Evolutionary conservation across 2,113 vertebrate genomes (phyloP), one percentile per base, ranked within the genome.

Genomic region (Poeciliopsis turrubarensis): DNA sequence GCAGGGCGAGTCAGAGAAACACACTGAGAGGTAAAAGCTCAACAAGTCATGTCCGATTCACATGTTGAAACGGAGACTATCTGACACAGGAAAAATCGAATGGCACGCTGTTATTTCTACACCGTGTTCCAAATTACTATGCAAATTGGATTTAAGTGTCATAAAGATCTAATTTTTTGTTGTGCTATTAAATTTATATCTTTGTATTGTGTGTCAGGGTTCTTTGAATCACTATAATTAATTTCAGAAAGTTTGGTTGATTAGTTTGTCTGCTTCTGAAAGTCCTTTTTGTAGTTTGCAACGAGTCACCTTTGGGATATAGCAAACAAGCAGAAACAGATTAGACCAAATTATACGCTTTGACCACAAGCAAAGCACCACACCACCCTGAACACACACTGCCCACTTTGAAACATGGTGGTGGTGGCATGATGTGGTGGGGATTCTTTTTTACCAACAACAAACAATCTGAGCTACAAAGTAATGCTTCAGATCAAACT

Each of bases 1-100:
- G 3, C 27, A 82, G 83, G 82, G 77, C 51, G 27, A 81, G 73
- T 81, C 70, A 44, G 3, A 26, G 57, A 65, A 4, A 79, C 44
- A 73, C 61, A 60, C 68, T 19, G 5, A 34, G 19, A 31, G 60
- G 29, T 29, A 74, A 70, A 76, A 66, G 41, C 0, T 1, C 65
- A 30, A 27, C 29, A 41, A 68, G 60, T 41, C 44, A 37, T 34
- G 57, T 68, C 75, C 13, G 62, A 81, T 39, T 63, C 30, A 57
- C 13, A 27, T 34, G 25, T 26, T 77, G 34, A 77, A 51, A 6
- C 67, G 51, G 44, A 80, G 26, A 9, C 5, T 29, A 0, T 72
- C 22, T 68, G 37, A 76, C 47, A 67, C 14, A 37, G 68, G 54
- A 47, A 64, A 68, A 39, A 69, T 70, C 47, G 0, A 73, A 41